These are phyloP conservation scores for Alces alces DNA, from an alignment of 2,113 vertebrate species.

Conservation along the genomic window DNA sequence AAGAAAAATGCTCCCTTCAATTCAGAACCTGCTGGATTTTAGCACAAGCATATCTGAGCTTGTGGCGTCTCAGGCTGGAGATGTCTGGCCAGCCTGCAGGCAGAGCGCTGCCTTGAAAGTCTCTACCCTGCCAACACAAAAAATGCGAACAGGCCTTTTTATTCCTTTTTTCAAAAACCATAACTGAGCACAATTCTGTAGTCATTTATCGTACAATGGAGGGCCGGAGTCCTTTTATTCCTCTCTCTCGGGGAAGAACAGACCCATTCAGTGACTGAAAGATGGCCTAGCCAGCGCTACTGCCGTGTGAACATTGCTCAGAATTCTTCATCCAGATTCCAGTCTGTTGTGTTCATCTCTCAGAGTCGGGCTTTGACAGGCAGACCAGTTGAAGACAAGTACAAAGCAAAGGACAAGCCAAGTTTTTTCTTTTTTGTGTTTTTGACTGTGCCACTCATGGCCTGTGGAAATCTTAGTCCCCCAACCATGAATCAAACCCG, in stretches of 20 bases:
- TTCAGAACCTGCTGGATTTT: not conserved
- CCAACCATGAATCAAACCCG: fast-evolving
- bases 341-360: not conserved
- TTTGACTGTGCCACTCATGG: not conserved
- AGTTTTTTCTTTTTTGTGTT: not conserved
- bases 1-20: too few species aligned
- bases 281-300: not conserved
- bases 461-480: not conserved
- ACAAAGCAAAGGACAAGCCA: not conserved
- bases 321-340: not conserved
- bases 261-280: slow-evolving; percentile 6
- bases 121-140: not conserved
- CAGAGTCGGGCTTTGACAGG: not conserved
- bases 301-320: not conserved
- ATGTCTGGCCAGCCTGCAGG: not conserved
- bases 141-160: slow-evolving; percentile 37
- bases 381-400: not conserved
- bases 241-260: not conserved
- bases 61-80: not conserved
- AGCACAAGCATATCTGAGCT: not conserved
- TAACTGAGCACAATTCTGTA: slow-evolving; percentile 41
- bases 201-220: slow-evolving; percentile 14
- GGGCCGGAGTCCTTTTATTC: not conserved
- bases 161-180: not conserved
- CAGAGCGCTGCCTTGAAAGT: not conserved